Evolutionary conservation across 1,140 invertebrate genomes (phyloP), one percentile per base, ranked within the genome.

Genomic region (Pygmarrhopalites habei): DNA sequence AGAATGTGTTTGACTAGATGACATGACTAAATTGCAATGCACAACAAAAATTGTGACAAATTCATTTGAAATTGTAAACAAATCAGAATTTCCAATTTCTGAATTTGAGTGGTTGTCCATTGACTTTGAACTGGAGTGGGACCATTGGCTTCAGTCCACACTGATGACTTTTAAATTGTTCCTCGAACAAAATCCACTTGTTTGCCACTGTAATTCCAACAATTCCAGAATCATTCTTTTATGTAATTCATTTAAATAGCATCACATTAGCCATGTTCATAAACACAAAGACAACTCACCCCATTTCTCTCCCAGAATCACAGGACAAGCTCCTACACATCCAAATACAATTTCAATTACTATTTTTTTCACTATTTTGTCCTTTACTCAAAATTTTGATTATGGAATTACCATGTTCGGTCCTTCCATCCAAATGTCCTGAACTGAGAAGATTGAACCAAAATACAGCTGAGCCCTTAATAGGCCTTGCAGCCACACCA

Each of bases 391-490:
- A 35, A 35, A 35, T n/a, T n/a, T n/a, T n/a, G 15, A 35, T 35
- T 7, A 35, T 35, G 5, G 32, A 35, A 35, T 35, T 35, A 35
- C 32, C 28, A 23, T 60, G 58, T 5, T 32, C 19, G 26, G 30
- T 21, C 10, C 30, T 12, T 2, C 14, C 21, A 29, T 60, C 46
- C 1, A 49, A 5, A 2, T 26, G 1, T 1, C 58, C 58, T n/a
- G 49, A 26, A 14, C 17, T 60, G 10, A 30, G 12, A 17, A 47
- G 19, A 15, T 29, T 35, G 30, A 43, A 51, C 58, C 58, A 60
- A n/a, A 51, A 60, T 2, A 60, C 19, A 1, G 58, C 58, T 5
- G 58, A 60, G 4, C 44, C 58, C 17, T 41, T 60, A 17, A 32
- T 39, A 4, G 58, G 58, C 10, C 10, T 47, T 7, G 32, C 58